phyloP scores from a whole-genome alignment of 2,797 vertebrate species.

The Antrozous pallidus region DNA sequence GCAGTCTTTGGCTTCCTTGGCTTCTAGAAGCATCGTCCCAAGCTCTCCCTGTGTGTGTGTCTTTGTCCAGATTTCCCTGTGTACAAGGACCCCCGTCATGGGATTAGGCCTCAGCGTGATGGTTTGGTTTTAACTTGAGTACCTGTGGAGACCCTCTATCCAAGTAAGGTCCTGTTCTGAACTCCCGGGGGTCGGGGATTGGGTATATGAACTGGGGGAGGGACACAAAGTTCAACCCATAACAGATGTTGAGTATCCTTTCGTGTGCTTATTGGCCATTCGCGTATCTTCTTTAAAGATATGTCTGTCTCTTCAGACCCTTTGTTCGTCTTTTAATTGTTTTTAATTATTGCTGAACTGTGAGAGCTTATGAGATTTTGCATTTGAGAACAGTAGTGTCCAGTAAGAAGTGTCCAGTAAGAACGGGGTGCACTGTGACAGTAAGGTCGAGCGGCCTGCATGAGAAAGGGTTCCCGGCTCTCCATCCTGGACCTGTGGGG shows the following conservation, averaged over 20 bases:
- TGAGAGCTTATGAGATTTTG: background rate
- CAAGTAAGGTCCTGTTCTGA: background rate
- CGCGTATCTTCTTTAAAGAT: background rate
- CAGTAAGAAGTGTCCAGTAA: background rate
- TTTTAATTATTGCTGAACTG: background rate
- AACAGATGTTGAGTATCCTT: background rate
- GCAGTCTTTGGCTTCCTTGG: background rate
- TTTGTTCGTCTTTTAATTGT: background rate
- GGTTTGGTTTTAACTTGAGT: background rate
- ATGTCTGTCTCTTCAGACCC: background rate
- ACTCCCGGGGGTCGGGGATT: background rate
- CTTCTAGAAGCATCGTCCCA: background rate
- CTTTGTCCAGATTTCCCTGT: background rate
- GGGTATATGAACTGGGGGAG: background rate
- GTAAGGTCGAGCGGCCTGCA: background rate
- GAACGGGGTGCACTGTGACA: background rate
- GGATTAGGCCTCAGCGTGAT: background rate
- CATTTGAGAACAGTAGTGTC: background rate
- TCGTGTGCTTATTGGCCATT: background rate
- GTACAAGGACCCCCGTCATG: background rate
- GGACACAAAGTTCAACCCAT: background rate
- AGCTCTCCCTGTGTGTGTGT: background rate
- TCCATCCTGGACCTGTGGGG: background rate
- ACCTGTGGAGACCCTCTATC: background rate
- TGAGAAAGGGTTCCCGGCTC: background rate